Evolutionary conservation across 2,113 vertebrate species (phyloP).

Genomic region (Rissa tridactyla): DNA sequence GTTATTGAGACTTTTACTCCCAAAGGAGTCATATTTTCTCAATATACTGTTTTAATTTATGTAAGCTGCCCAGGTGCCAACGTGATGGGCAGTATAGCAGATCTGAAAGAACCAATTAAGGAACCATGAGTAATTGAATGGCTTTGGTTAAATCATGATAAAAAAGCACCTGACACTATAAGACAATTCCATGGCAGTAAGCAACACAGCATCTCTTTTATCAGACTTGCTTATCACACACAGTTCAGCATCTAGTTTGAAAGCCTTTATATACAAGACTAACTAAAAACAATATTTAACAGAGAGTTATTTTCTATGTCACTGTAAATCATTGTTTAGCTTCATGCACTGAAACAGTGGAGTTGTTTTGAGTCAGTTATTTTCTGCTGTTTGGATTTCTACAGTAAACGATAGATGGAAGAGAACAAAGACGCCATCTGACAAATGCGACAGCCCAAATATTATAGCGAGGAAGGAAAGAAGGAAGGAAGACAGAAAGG

Average conservation of each 20-base stretch:
- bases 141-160: conserved; percentile 27
- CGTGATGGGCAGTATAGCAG: not conserved
- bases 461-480: conserved; percentile 22
- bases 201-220: conserved; percentile 32
- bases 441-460: conserved; percentile 48
- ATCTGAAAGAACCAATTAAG: conserved; percentile 55
- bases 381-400: conserved; percentile 26
- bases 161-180: conserved; percentile 22
- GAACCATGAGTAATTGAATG: not conserved
- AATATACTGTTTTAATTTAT: conserved; percentile 25
- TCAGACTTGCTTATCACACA: conserved; percentile 48
- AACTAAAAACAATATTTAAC: conserved; percentile 60
- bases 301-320: conserved; percentile 51
- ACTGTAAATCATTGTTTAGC: conserved; percentile 55
- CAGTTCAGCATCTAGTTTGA: conserved; percentile 36
- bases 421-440: conserved; percentile 38
- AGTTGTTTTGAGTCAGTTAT: conserved; percentile 10
- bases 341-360: conserved; percentile 6
- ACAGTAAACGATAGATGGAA: conserved; percentile 16
- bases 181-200: not conserved
- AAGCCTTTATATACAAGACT: conserved; percentile 47
- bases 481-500: not conserved
- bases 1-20: not conserved
- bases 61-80: conserved; percentile 3
- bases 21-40: conserved; percentile 21